These are phyloP conservation scores for Phalacrocorax aristotelis DNA, from an alignment of 2,113 vertebrate species.

Conservation along the genomic window DNA sequence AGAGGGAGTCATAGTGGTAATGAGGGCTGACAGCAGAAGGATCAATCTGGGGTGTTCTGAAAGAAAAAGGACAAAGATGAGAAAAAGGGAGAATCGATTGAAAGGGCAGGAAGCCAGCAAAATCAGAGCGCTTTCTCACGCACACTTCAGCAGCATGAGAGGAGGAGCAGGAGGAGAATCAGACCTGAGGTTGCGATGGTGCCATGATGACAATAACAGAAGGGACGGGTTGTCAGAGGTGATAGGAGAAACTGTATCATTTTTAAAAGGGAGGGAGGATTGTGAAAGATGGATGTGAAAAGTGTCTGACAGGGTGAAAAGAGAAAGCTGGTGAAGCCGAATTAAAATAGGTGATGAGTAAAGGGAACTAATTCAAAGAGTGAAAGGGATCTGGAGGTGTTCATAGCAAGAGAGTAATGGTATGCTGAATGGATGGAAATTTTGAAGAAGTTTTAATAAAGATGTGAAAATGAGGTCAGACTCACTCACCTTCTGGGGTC, in stretches of 20 bases:
- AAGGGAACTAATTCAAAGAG: neutral
- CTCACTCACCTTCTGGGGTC: neutral
- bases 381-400: neutral
- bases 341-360: neutral
- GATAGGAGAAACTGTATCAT: neutral
- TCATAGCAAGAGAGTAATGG: neutral
- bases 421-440: accelerated
- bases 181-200: neutral
- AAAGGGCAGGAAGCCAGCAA: neutral
- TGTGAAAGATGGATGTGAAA: neutral
- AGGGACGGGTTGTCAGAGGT: constrained; percentile 3
- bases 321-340: neutral
- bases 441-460: neutral
- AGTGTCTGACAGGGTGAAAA: constrained; percentile 19
- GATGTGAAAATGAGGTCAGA: neutral
- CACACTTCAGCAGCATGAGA: neutral
- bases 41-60: neutral
- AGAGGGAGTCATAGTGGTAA: neutral
- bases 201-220: neutral
- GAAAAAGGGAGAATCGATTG: neutral
- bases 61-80: neutral
- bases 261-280: neutral
- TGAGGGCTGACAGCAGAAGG: neutral
- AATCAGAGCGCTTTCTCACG: neutral
- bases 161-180: neutral